Evolutionary conservation across 2,888 invertebrate species (phyloP), one percentile per base, ranked within the genome.

Genomic region (Rhyacophila evoluta): DNA sequence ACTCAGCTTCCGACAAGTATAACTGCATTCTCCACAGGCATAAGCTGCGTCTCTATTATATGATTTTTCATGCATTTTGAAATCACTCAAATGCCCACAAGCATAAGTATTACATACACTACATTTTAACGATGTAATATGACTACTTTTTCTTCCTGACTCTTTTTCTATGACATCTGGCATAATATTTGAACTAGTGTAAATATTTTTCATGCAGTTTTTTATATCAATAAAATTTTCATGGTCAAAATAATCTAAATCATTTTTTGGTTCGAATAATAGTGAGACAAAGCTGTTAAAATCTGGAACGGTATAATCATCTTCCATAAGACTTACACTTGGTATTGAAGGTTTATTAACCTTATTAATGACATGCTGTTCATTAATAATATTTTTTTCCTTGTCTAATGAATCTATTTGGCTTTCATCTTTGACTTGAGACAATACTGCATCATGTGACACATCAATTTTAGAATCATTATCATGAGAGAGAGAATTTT

Each of bases 1-100:
- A 69, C 73, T 77, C n/a, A 73, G 5, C 29, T 37, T 38, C 6
- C 69, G 6, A n/a, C 73, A 77, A 6, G 72, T 39, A 36, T 73
- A 69, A 1, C 69, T 36, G 15, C 76, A 76, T n/a, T 55, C 55
- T n/a, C 69, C 67, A 37, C 76, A 76, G 11, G 55, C 33, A 25
- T 12, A 72, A 12, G 72, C 55, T 2, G 29, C 72, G 12, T 76
- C 55, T n/a, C 29, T 72, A 25, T 27, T 76, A 37, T 76, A 72
- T 27, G 27, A 15, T 2, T 29, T 19, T 67, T 72, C 72, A 39
- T 76, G 76, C 1, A 71, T n/a, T 36, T 72, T 72, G 10, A 76
- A 28, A 25, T 67, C 72, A 55, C 55, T 67, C 10, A 19, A 36
- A 33, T 27, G 36, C 37, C 37, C 55, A 12, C 72, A 71, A n/a